Percentiles rank a stretch among this genome's conserved stretches.
Evolutionary conservation across 1,140 invertebrate genomes (phyloP).

Genomic region (Elymnias hypermnestra): DNA sequence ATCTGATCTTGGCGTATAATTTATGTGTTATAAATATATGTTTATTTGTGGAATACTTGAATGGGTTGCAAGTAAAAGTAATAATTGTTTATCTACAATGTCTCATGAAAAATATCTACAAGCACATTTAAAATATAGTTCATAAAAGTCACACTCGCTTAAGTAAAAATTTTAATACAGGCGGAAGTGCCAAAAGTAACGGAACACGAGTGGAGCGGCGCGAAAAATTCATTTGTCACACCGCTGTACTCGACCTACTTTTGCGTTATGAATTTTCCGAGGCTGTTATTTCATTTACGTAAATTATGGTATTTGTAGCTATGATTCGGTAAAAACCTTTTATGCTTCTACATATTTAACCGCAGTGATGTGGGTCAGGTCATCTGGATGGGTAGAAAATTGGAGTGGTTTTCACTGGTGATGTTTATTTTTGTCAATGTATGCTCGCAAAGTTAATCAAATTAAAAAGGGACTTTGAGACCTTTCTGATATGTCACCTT

Average conservation of each 20-base stretch:
- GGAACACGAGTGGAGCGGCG: background rate
- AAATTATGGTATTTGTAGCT: slow-evolving; percentile 5
- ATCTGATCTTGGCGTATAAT: no score
- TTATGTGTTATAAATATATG: no score
- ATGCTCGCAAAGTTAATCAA: no score
- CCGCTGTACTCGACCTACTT: slow-evolving; percentile 1
- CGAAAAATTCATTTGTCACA: slow-evolving; percentile 8
- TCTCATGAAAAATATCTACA: no score
- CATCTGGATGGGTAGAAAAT: slow-evolving; percentile 1
- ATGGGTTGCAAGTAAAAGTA: no score
- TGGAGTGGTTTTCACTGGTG: background rate
- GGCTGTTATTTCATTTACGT: slow-evolving; percentile 5
- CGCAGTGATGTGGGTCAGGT: slow-evolving; percentile 2
- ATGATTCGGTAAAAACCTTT: slow-evolving; percentile 6
- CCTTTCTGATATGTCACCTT: no score
- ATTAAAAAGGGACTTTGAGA: no score
- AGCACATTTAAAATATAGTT: background rate
- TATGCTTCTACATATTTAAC: slow-evolving; percentile 4
- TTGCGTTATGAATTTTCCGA: background rate
- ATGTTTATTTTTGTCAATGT: background rate
- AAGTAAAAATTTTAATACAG: slow-evolving; percentile 1
- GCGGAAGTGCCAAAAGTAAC: slow-evolving; percentile 2
- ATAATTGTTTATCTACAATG: no score
- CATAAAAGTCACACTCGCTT: slow-evolving; percentile 1
- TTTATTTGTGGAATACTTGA: no score